Percentiles rank a stretch among this genome's conserved stretches.
Conservation (phyloP, 1,140 invertebrate species). For the Leptinotarsa texana region DNA sequence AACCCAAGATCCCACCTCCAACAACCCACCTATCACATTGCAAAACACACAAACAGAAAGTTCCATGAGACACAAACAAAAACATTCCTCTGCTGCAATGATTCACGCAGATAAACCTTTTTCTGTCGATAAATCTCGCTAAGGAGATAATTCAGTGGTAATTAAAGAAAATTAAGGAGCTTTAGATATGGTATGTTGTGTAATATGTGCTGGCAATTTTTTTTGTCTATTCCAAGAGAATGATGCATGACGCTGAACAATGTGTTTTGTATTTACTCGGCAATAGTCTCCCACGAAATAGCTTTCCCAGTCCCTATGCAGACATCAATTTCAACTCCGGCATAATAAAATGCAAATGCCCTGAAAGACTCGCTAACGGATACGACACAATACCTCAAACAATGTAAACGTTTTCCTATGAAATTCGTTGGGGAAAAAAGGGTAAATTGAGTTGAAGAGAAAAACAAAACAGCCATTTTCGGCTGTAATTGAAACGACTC, state of each 20-base stretch:
- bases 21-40: no score
- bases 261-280: neutral
- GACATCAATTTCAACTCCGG: constrained; percentile 18
- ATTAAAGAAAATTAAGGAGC: neutral
- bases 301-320: constrained; percentile 6
- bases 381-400: constrained; percentile 23
- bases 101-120: neutral
- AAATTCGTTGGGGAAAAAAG: constrained; percentile 5
- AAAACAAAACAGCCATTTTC: neutral
- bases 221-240: neutral
- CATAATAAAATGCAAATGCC: constrained; percentile 16
- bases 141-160: neutral
- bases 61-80: neutral
- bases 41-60: neutral
- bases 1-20: no score
- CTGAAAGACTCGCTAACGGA: constrained; percentile 20
- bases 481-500: neutral
- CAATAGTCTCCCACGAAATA: constrained; percentile 7
- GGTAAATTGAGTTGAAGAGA: neutral
- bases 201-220: neutral
- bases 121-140: constrained; percentile 5
- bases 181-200: neutral
- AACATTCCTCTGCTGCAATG: neutral
- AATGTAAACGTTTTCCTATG: constrained; percentile 20
- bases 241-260: neutral